These are phyloP conservation scores for Cephus pulcher DNA, from an alignment of 2,888 invertebrate species.

Conservation along the genomic window DNA sequence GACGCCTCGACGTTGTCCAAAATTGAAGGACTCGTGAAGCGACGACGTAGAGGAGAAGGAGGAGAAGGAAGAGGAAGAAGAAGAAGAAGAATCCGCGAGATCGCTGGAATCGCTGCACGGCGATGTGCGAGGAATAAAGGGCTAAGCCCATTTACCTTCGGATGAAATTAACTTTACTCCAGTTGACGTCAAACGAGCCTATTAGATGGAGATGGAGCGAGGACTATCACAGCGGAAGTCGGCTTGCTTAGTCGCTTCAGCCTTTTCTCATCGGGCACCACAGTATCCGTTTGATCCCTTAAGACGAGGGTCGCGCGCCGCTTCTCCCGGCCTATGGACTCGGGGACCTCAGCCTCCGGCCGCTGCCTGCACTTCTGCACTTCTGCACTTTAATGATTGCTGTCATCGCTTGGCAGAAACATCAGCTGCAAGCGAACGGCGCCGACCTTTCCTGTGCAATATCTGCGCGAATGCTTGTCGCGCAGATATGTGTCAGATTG, in stretches of 20 bases:
- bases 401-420: not conserved
- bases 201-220: conserved; percentile 13
- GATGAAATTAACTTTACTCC: conserved; percentile 41
- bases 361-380: too few species aligned
- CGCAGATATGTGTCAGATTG: conserved; percentile 57
- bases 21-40: not conserved
- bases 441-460: too few species aligned
- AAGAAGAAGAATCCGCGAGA: too few species aligned
- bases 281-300: not conserved
- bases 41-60: not conserved
- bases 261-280: not conserved
- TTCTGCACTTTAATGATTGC: too few species aligned
- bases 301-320: too few species aligned
- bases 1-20: too few species aligned
- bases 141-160: too few species aligned
- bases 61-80: not conserved
- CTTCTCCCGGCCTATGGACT: too few species aligned
- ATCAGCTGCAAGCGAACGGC: not conserved
- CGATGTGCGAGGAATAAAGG: too few species aligned
- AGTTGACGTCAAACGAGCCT: conserved; percentile 42
- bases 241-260: too few species aligned
- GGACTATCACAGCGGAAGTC: not conserved
- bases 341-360: too few species aligned
- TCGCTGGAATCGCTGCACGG: too few species aligned
- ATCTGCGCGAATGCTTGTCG: conserved; percentile 26